Evolutionary conservation across 2,888 invertebrate species (phyloP), one percentile per base, ranked within the genome.

Genomic region (Blera fallax): DNA sequence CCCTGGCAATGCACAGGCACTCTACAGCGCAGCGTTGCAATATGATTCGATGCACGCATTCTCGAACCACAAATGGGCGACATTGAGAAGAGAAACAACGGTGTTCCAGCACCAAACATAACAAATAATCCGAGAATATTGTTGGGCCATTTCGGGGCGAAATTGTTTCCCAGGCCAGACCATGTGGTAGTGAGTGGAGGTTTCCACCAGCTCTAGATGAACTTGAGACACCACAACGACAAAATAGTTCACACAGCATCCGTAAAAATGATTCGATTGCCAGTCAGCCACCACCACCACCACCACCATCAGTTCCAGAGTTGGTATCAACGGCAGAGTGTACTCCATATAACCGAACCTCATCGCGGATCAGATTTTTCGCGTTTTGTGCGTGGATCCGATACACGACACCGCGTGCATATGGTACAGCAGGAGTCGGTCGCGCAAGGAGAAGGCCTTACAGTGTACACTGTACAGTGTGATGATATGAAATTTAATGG

Each of bases 1-100:
- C 81, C 85, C 85, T 85, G 81, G 81, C 85, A 76, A 64, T 76
- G 76, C 54, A 65, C 50, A 60, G 67, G 37, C 43, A n/a, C 10
- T 62, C 18, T 40, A 4, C 58, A 54, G 32, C 56, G 4, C 16
- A 16, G 40, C 64, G 37, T 37, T 43, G 79, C 64, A 84, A 74
- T 76, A 65, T 78, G 80, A 80, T 70, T 64, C 84, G 70, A 65
- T 76, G 69, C 65, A 85, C 81, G 85, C 85, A 85, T 85, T 80
- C 76, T 56, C 50, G 50, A 48, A 85, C 85, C 85, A 72, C 85
- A 85, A 81, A 81, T 81, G 60, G 85, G 76, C 85, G 85, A 85
- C 76, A 81, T 85, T 85, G 72, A 81, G 85, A 81, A 85, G 85
- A 81, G 85, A 85, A 85, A 85, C 85, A 85, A 62, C 74, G 18